These are phyloP conservation scores for Erebia ligea DNA, from an alignment of 2,888 invertebrate genomes.

Conservation along the genomic window DNA sequence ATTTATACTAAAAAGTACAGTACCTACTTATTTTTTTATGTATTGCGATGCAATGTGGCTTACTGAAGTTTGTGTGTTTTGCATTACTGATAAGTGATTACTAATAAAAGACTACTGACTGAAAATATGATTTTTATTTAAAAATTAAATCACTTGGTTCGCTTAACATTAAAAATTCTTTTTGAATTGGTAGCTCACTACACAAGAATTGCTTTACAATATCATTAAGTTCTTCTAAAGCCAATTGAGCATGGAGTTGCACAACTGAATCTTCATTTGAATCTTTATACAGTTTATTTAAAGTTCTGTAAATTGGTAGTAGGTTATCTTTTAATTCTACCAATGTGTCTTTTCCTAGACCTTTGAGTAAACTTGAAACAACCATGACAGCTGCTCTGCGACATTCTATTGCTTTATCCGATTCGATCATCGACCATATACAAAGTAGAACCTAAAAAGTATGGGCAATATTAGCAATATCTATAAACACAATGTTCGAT, in stretches of 20 bases:
- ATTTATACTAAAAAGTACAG: neutral
- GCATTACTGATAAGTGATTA: conserved; percentile 26
- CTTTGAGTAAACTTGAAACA: conserved; percentile 88
- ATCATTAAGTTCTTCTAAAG: conserved; percentile 89
- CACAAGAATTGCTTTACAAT: conserved; percentile 85
- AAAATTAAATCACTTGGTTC: conserved; percentile 47
- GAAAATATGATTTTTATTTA: conserved; percentile 52
- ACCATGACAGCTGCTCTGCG: conserved; percentile 91
- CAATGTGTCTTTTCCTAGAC: conserved; percentile 88
- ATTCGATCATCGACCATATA: conserved; percentile 86
- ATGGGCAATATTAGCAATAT: conserved; percentile 23
- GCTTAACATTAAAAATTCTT: conserved; percentile 76
- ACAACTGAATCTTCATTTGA: conserved; percentile 87
- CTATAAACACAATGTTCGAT: neutral
- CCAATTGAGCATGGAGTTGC: conserved; percentile 89
- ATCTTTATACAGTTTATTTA: conserved; percentile 85
- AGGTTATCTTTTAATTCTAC: conserved; percentile 86
- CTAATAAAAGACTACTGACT: conserved; percentile 40
- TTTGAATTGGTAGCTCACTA: conserved; percentile 81
- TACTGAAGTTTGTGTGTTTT: conserved; percentile 5
- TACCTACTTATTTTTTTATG: neutral
- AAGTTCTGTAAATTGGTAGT: conserved; percentile 86
- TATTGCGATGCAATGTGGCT: neutral
- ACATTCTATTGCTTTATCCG: conserved; percentile 88
- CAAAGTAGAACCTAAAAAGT: conserved; percentile 87